Conservation (phyloP, 1,140 invertebrate species). For the Bombus confusus region DNA sequence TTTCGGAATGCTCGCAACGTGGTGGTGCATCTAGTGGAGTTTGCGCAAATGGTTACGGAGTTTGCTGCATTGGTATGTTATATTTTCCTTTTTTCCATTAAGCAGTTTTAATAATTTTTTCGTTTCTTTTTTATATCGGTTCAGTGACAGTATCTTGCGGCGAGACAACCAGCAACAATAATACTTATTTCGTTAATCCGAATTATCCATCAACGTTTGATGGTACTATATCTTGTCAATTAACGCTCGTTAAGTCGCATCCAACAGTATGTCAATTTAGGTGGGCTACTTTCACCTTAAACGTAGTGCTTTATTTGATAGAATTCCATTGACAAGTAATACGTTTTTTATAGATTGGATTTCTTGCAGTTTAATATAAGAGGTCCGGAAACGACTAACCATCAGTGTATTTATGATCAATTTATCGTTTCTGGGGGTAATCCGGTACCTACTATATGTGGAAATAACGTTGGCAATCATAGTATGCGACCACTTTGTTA, state of each 20-base stretch:
- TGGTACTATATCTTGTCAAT: slow-evolving; percentile 90
- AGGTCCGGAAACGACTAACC: slow-evolving; percentile 88
- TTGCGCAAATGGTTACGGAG: slow-evolving; percentile 89
- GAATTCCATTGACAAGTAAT: neutral
- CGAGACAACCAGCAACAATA: slow-evolving; percentile 89
- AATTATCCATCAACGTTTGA: slow-evolving; percentile 90
- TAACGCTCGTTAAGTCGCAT: slow-evolving; percentile 89
- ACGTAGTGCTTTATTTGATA: no score
- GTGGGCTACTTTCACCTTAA: slow-evolving; percentile 74
- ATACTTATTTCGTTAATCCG: slow-evolving; percentile 91
- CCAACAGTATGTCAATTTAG: slow-evolving; percentile 92
- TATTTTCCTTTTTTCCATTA: neutral
- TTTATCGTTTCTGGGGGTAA: slow-evolving; percentile 92
- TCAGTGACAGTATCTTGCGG: slow-evolving; percentile 90
- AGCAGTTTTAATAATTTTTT: neutral
- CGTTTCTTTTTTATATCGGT: neutral
- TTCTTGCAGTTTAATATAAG: slow-evolving; percentile 89
- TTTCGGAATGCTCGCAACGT: slow-evolving; percentile 86
- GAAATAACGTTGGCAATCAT: slow-evolving; percentile 91
- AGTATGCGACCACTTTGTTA: slow-evolving; percentile 83
- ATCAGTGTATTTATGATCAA: slow-evolving; percentile 92
- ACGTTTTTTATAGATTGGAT: slow-evolving; percentile 85
- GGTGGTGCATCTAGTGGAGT: slow-evolving; percentile 88
- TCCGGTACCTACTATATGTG: slow-evolving; percentile 91
- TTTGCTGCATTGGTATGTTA: slow-evolving; percentile 88